Evolutionary conservation across 2,888 invertebrate genomes (phyloP), one percentile per base, ranked within the genome.

Genomic region (Amiota minor): DNA sequence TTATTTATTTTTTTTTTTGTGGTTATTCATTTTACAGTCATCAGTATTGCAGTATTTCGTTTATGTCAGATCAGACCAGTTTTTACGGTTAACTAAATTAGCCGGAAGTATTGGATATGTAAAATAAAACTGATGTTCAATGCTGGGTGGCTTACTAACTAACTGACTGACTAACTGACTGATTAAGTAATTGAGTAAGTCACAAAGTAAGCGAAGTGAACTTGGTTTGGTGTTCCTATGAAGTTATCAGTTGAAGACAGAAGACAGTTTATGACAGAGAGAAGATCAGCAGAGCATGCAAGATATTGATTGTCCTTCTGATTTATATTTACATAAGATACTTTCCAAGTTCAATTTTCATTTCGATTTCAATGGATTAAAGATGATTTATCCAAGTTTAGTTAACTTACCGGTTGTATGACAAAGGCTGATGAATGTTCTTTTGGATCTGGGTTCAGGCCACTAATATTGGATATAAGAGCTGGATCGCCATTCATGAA

Each of bases 401-500:
- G 47, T 35, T 55, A 65, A 91, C 91, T 91, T 91, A 93, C 94
- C 35, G 97, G 97, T 86, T 97, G 93, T 50, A 97, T 92, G 89
- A 94, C 93, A 86, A 97, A 94, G 81, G 91, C 92, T 1, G 94
- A 92, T 72, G 92, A 90, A 90, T 97, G 95, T 67, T 91, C 85
- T 14, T 93, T 91, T 55, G 91, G 89, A 76, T 92, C 91, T 0
- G 96, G 95, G 56, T 89, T 78, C 14, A 93, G 88, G 20, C 96
- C 96, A 6, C 93, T 93, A 0, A 96, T 92, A 71, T 93, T 92
- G 70, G 92, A 91, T 75, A 92, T 89, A 1, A 96, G 89, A 0
- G 91, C 87, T 0, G 92, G 92, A 78, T 95, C 95, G 0, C 93
- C 93, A 76, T 94, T 92, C 88, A 94, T 93, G 88, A 96, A 97